Evolutionary conservation across 1,140 invertebrate genomes (phyloP).

Genomic region (Drosophila rhopaloa): DNA sequence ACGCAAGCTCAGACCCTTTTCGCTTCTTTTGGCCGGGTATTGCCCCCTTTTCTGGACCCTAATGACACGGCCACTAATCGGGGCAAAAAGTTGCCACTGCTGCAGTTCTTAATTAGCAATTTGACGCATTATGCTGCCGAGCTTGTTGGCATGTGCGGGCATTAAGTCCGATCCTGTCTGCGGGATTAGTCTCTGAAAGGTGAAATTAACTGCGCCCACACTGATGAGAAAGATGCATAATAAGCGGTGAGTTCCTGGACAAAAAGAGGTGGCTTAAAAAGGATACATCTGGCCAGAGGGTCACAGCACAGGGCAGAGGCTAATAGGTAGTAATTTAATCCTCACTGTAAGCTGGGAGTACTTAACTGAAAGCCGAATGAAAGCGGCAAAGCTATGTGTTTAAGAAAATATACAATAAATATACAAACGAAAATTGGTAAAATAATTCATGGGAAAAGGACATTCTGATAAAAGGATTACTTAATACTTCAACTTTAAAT

Average conservation of each 20-base stretch:
- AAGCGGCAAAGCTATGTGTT: neutral
- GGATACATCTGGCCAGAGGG: slow-evolving; percentile 13
- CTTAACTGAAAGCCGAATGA: slow-evolving; percentile 3
- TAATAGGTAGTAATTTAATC: slow-evolving; percentile 35
- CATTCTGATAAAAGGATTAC: no score
- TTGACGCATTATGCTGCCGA: slow-evolving; percentile 67
- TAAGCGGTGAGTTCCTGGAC: slow-evolving; percentile 20
- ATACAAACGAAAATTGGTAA: neutral
- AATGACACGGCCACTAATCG: slow-evolving; percentile 68
- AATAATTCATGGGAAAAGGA: neutral
- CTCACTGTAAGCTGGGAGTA: slow-evolving; percentile 9
- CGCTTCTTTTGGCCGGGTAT: slow-evolving; percentile 6
- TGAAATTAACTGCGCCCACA: slow-evolving; percentile 26
- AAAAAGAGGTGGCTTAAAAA: slow-evolving; percentile 10
- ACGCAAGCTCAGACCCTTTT: slow-evolving; percentile 60
- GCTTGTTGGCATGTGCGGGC: slow-evolving; percentile 46
- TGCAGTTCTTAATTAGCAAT: slow-evolving; percentile 75
- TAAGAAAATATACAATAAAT: neutral
- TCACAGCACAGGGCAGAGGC: slow-evolving; percentile 4
- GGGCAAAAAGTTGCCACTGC: slow-evolving; percentile 46
- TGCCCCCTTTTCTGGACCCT: slow-evolving; percentile 32
- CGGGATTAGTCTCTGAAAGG: slow-evolving; percentile 48
- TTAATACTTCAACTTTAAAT: no score
- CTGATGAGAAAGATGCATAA: slow-evolving; percentile 35
- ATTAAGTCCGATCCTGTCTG: slow-evolving; percentile 44